phyloP scores from a whole-genome alignment of 2,113 vertebrate species.

The Psilopogon haemacephalus region DNA sequence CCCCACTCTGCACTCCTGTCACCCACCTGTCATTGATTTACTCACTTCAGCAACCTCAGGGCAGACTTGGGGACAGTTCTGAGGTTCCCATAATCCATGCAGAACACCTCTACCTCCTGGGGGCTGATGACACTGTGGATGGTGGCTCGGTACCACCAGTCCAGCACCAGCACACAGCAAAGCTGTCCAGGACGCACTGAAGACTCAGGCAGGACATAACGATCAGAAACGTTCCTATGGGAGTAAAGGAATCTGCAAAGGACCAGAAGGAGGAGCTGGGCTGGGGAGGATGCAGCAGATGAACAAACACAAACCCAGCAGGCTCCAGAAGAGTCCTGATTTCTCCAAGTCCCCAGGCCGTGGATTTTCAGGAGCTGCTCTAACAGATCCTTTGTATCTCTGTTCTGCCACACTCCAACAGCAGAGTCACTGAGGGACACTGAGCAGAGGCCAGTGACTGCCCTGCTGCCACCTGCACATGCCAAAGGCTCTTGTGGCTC shows the following conservation, averaged over 20 bases:
- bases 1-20: fast-evolving
- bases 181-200: slow-evolving; percentile 85
- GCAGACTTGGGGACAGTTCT: slow-evolving; percentile 70
- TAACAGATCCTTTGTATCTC: background rate
- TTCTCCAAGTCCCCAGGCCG: background rate
- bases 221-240: slow-evolving; percentile 77
- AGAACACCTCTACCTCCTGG: slow-evolving; percentile 87
- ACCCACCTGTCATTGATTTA: background rate
- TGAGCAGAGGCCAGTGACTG: background rate
- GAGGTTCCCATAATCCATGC: slow-evolving; percentile 85
- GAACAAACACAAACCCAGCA: background rate
- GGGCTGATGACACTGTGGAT: slow-evolving; percentile 81
- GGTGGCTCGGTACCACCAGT: slow-evolving; percentile 91
- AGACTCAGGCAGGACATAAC: slow-evolving; percentile 81
- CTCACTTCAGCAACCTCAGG: slow-evolving; percentile 93
- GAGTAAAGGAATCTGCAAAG: slow-evolving; percentile 84
- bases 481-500: background rate
- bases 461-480: background rate
- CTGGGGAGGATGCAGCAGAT: background rate
- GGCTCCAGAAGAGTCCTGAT: background rate
- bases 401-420: background rate
- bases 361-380: background rate
- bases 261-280: background rate
- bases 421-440: background rate
- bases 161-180: slow-evolving; percentile 80